Evolutionary conservation across 2,797 vertebrate species (phyloP).

Genomic region (Prunella strophiata): DNA sequence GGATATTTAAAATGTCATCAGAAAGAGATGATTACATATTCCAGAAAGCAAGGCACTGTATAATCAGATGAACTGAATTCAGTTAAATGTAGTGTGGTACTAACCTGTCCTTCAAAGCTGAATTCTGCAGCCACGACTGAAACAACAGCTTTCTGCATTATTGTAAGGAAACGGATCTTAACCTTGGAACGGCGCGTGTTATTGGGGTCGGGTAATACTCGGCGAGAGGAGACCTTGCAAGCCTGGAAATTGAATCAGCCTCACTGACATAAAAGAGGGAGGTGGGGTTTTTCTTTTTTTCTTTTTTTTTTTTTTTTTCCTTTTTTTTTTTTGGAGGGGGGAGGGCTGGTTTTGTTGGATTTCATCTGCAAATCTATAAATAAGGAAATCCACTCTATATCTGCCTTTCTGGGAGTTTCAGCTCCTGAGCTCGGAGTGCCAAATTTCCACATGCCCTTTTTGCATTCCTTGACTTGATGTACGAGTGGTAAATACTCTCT

Average conservation of each 20-base stretch:
- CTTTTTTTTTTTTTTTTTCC: background rate
- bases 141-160: conserved; percentile 78
- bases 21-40: conserved; percentile 88
- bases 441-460: conserved; percentile 69
- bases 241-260: conserved; percentile 76
- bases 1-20: conserved; percentile 90
- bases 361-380: conserved; percentile 79
- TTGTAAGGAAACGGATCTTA: conserved; percentile 71
- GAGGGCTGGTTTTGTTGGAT: conserved; percentile 49
- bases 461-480: conserved; percentile 72
- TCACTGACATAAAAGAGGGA: conserved; percentile 64
- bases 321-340: background rate
- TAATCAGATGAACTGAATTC: conserved; percentile 85
- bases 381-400: conserved; percentile 62
- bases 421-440: conserved; percentile 62
- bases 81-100: conserved; percentile 81
- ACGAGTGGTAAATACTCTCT: conserved; percentile 76
- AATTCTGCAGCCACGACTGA: conserved; percentile 71
- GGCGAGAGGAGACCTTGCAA: conserved; percentile 71
- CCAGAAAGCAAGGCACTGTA: conserved; percentile 80
- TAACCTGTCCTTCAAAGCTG: conserved; percentile 84
- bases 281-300: background rate
- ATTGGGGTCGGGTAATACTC: conserved; percentile 65
- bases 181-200: conserved; percentile 63
- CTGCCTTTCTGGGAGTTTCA: conserved; percentile 65